A percentile compares a stretch with the other conserved stretches of the same genome.
These are phyloP conservation scores for Lepidonotus clava DNA, from an alignment of 2,888 invertebrate species.

Conservation along the genomic window DNA sequence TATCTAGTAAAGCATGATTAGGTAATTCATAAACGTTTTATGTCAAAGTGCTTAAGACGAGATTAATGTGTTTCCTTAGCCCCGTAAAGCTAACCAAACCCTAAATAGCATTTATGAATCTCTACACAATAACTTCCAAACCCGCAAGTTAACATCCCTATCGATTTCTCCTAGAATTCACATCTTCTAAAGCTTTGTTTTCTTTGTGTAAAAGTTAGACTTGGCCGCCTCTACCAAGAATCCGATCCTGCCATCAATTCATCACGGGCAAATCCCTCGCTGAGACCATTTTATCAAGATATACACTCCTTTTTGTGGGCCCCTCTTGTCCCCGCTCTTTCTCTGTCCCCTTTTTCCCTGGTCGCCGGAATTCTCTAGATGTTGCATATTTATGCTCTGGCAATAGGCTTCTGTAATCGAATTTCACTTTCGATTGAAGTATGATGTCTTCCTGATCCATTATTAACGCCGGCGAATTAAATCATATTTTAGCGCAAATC, in stretches of 20 bases:
- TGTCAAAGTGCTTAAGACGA: no score
- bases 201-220: no score
- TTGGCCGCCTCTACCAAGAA: not conserved
- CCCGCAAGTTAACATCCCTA: no score
- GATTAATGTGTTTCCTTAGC: no score
- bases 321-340: not conserved
- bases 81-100: no score
- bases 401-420: slow-evolving; percentile 26
- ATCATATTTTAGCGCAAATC: slow-evolving; percentile 54
- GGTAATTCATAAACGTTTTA: no score
- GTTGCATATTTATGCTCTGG: slow-evolving; percentile 16
- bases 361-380: slow-evolving; percentile 43
- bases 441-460: slow-evolving; percentile 40
- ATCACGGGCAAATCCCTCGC: slow-evolving; percentile 26
- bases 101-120: no score
- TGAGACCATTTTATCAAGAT: slow-evolving; percentile 40
- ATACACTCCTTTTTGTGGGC: not conserved
- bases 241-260: not conserved
- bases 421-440: slow-evolving; percentile 52
- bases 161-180: no score
- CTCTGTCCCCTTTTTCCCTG: not conserved
- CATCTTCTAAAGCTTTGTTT: no score
- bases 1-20: no score
- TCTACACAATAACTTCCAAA: no score
- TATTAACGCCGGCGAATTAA: slow-evolving; percentile 43